Conservation (phyloP, 1,140 invertebrate species). For the Lasaia peninsularis region DNA sequence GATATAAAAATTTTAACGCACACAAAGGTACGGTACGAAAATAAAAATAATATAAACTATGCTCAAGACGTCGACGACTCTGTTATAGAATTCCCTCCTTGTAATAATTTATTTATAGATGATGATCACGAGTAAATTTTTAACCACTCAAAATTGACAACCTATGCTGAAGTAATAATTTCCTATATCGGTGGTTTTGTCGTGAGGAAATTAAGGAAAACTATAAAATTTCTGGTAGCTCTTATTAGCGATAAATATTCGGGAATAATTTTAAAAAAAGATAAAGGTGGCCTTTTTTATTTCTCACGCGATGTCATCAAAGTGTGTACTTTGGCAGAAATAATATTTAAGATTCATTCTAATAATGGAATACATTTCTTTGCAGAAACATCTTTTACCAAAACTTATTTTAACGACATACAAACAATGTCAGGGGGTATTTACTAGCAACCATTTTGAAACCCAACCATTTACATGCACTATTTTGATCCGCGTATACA, state of each 20-base stretch:
- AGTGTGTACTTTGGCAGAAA: conserved; percentile 1
- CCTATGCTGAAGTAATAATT: not conserved
- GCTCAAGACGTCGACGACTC: not conserved
- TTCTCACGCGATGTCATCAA: not conserved
- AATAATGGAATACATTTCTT: not conserved
- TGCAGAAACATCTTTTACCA: not conserved
- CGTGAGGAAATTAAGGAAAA: not conserved
- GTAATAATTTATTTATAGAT: not conserved
- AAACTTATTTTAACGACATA: not conserved
- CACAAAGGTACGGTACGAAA: not conserved
- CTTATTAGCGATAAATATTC: not conserved
- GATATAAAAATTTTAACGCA: not conserved
- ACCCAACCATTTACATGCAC: not conserved
- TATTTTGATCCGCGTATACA: not conserved
- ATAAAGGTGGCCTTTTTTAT: conserved; percentile 3
- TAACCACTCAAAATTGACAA: not conserved
- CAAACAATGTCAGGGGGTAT: not conserved
- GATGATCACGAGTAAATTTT: not conserved
- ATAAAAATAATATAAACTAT: conserved; percentile 1
- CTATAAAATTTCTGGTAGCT: not conserved
- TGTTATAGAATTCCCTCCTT: not conserved
- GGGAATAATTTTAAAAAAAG: not conserved
- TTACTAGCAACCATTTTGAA: not conserved
- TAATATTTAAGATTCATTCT: not conserved
- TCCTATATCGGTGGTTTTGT: conserved; percentile 4